These are phyloP conservation scores for Julus scandinavius DNA, from an alignment of 2,888 invertebrate genomes.

Conservation along the genomic window DNA sequence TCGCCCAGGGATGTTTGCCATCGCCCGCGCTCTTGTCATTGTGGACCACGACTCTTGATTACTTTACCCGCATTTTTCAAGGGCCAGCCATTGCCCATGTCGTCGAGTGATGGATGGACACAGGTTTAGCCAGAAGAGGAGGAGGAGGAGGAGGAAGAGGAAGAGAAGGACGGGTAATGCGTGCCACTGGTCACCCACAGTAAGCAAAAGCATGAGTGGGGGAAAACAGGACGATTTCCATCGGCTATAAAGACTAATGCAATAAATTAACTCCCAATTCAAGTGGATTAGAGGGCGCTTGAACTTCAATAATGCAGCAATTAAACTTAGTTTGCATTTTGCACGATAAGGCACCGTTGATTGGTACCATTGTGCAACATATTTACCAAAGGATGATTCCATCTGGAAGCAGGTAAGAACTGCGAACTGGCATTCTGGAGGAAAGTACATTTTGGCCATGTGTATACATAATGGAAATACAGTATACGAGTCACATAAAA, in stretches of 20 bases:
- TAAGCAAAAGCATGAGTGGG: background rate
- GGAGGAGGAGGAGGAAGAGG: too few species aligned
- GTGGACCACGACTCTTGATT: slow-evolving; percentile 24
- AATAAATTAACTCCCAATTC: slow-evolving; percentile 20
- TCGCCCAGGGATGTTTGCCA: background rate
- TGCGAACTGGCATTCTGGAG: background rate
- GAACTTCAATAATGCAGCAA: slow-evolving; percentile 1
- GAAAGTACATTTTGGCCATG: background rate
- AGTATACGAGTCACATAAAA: too few species aligned
- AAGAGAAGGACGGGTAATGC: slow-evolving; percentile 12
- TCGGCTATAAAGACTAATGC: background rate
- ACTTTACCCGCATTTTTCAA: slow-evolving; percentile 33
- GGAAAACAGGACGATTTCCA: background rate
- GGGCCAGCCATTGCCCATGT: background rate
- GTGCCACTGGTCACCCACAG: slow-evolving; percentile 12
- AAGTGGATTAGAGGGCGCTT: slow-evolving; percentile 23
- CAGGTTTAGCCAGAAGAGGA: slow-evolving; percentile 11
- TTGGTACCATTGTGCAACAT: background rate
- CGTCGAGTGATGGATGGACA: background rate
- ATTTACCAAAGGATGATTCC: too few species aligned
- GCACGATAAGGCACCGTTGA: background rate
- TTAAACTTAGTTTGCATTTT: slow-evolving; percentile 33
- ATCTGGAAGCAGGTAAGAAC: too few species aligned
- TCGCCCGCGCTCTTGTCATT: background rate
- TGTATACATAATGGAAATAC: too few species aligned